Evolutionary conservation across 2,113 vertebrate genomes (phyloP).

Genomic region (Myrmecobius fasciatus): DNA sequence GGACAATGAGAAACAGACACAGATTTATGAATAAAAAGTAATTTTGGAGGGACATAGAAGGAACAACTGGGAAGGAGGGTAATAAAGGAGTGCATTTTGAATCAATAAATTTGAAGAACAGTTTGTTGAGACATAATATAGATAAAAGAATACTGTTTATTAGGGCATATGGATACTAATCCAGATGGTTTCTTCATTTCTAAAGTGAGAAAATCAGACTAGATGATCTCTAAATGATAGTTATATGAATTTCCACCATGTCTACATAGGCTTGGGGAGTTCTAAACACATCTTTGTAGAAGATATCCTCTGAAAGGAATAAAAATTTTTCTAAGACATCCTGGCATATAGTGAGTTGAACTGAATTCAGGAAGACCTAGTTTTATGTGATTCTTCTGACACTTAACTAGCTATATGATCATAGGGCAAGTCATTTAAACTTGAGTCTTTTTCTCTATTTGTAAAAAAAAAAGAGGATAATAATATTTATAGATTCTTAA

Average conservation of each 20-base stretch:
- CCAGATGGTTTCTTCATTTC: background rate
- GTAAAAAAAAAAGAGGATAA: background rate
- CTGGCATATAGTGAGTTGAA: background rate
- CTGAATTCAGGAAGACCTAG: background rate
- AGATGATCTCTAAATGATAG: background rate
- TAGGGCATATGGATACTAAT: background rate
- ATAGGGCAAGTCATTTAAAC: background rate
- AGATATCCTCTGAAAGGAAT: background rate
- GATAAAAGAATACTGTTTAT: background rate
- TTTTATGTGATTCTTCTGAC: too few relatives aligned
- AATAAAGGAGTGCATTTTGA: background rate
- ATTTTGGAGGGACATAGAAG: background rate
- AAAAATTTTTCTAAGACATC: background rate
- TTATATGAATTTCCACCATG: background rate
- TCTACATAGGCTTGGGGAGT: background rate
- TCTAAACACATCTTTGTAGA: background rate
- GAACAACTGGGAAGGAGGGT: background rate
- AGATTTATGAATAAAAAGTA: background rate
- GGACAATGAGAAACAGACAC: background rate
- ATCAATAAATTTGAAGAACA: background rate
- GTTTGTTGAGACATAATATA: background rate
- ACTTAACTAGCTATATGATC: background rate
- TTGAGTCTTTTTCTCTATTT: background rate
- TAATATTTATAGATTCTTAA: background rate
- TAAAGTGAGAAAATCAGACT: background rate